These are phyloP conservation scores for Gadus macrocephalus DNA, from an alignment of 2,113 vertebrate genomes.

Conservation along the genomic window DNA sequence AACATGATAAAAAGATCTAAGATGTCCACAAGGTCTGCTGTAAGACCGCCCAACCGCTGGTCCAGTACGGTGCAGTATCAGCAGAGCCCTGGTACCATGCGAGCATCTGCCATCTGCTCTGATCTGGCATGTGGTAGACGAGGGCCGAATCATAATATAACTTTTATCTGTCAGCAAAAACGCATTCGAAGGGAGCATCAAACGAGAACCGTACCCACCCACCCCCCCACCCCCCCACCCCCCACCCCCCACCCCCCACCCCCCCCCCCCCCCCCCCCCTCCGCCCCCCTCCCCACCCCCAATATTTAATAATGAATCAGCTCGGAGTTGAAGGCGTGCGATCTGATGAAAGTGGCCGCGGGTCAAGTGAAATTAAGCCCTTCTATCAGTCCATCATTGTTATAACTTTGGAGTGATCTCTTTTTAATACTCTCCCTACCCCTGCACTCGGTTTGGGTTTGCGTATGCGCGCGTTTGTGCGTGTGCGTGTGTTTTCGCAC, in stretches of 20 bases:
- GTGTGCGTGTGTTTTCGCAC: no score
- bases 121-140: slow-evolving; percentile 67
- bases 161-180: slow-evolving; percentile 78
- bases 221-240: no score
- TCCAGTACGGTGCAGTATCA: no score
- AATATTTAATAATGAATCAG: slow-evolving; percentile 88
- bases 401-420: slow-evolving; percentile 66
- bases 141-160: slow-evolving; percentile 56
- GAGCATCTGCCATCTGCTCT: slow-evolving; percentile 66
- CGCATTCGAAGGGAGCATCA: slow-evolving; percentile 78
- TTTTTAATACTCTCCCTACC: slow-evolving; percentile 43
- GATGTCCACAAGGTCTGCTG: no score
- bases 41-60: no score
- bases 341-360: slow-evolving; percentile 80
- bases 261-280: no score
- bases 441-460: slow-evolving; percentile 1
- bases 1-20: no score
- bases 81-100: no score
- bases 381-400: slow-evolving; percentile 60
- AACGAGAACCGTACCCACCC: slow-evolving; percentile 49
- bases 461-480: no score
- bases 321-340: slow-evolving; percentile 78
- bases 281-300: slow-evolving; percentile 38
- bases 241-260: slow-evolving; percentile 43
- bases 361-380: slow-evolving; percentile 81